These are phyloP conservation scores for Polyergus mexicanus DNA, from an alignment of 1,140 invertebrate species.

Conservation along the genomic window DNA sequence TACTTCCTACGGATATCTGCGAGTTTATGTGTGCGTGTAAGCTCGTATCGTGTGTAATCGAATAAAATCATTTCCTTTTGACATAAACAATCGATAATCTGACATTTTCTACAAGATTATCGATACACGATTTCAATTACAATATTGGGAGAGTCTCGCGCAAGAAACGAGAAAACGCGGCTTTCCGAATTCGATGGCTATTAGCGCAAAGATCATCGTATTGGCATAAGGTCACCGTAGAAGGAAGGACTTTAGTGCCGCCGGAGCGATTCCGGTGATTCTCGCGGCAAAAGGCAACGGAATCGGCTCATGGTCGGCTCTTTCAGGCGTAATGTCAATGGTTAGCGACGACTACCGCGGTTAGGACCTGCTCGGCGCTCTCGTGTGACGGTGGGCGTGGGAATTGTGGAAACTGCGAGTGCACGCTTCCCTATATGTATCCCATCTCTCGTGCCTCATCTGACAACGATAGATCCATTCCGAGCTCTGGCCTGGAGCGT, in stretches of 20 bases:
- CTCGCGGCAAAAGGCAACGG: conserved; percentile 55
- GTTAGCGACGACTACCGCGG: conserved; percentile 60
- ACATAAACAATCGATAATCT: conserved; percentile 31
- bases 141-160: conserved; percentile 8
- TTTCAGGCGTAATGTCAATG: conserved; percentile 69
- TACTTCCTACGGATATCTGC: not conserved
- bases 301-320: conserved; percentile 59
- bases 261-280: conserved; percentile 30
- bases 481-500: not conserved
- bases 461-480: conserved; percentile 37
- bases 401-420: conserved; percentile 74
- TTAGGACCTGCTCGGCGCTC: conserved; percentile 57
- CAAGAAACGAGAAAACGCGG: not conserved
- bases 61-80: conserved; percentile 37
- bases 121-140: conserved; percentile 25
- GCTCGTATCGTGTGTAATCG: not conserved
- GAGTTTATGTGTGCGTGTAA: conserved; percentile 35
- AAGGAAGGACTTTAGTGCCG: conserved; percentile 56
- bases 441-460: conserved; percentile 33
- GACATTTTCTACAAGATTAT: conserved; percentile 45
- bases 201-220: conserved; percentile 35
- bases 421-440: conserved; percentile 45
- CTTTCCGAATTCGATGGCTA: conserved; percentile 31
- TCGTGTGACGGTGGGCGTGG: conserved; percentile 71
- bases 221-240: conserved; percentile 42